These are phyloP conservation scores for Microcebus ravelobensis DNA, from an alignment of 2,113 vertebrate genomes.

Conservation along the genomic window DNA sequence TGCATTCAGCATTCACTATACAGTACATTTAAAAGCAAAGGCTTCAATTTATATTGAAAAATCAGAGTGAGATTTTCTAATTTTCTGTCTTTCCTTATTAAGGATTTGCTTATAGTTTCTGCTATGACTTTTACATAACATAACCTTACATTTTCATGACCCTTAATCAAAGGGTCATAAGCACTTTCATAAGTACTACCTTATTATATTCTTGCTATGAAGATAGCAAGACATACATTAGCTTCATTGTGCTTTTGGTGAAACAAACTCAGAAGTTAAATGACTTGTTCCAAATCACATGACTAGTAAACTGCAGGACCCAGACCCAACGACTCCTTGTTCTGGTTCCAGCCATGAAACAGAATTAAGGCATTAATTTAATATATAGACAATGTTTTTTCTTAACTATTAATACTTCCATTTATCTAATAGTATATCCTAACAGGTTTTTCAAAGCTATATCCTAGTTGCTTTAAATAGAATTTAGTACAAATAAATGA, in stretches of 20 bases:
- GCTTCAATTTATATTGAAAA: background rate
- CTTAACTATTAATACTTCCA: background rate
- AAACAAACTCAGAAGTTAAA: background rate
- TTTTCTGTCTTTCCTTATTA: background rate
- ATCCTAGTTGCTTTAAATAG: background rate
- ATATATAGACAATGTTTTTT: background rate
- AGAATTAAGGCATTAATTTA: background rate
- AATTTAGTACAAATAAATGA: slow-evolving; percentile 27
- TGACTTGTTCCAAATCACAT: background rate
- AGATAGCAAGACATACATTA: background rate
- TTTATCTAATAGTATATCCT: background rate
- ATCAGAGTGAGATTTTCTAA: background rate
- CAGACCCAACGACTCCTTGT: background rate
- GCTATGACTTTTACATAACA: background rate
- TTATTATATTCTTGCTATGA: background rate
- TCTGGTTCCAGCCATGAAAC: background rate
- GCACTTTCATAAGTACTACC: background rate
- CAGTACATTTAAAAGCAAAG: slow-evolving; percentile 12
- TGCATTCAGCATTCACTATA: background rate
- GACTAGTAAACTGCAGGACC: background rate
- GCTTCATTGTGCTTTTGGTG: background rate
- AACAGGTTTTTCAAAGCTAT: background rate
- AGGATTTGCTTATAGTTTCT: slow-evolving; percentile 23
- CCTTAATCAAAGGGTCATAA: background rate
- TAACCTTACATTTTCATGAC: background rate